Base-by-base conservation (phyloP, 1,140 invertebrate genomes). In the Drosophila erecta region DNA sequence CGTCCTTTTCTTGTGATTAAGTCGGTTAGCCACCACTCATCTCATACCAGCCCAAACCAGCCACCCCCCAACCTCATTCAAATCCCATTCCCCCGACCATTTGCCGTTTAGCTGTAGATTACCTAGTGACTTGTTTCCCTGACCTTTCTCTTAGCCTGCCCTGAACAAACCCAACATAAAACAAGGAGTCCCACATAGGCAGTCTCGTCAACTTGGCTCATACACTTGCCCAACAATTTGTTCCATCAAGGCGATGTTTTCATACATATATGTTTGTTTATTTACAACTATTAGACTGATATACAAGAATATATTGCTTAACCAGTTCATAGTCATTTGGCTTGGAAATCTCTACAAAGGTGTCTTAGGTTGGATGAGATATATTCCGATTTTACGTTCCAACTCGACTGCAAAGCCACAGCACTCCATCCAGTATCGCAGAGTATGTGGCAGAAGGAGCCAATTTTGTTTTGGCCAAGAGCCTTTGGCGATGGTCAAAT, bases 1-100 rank as follows among this genome's bases (percentile, higher is more conserved):
- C 60, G 75, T 87, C 76, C 79, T 83, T 87, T 87, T 83, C 83
- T 89, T 87, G 84, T 87, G 83, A 87, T 87, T 87, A 87, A 87
- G 83, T 89, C 57, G 66, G 70, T 65, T 87, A 50, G 56, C 64
- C 79, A 33, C 27, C 14, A 57, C 27, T 41, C 41, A 3, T 12
- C 15, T 40, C 54, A 2, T 11, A 24, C 7, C 24, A 24, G 4
- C 4, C 24, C 4, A 17, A 1, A 17, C 17, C 17, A 17, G 17
- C 22, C 2, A 3, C 22, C 2, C 22, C 22, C 22, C 22, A 2
- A 2, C 22, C 60, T 12, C 11, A 30, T 20, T 11, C 50, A 6
- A n/a, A 27, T 6, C 7, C 27, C 37, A 43, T 20, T n/a, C 3
- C 38, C 35, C 4, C 37, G 7, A 15, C 14, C 73, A 22, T 12